These are phyloP conservation scores for Rallus crepitans DNA, from an alignment of 2,797 vertebrate species.

Conservation along the genomic window DNA sequence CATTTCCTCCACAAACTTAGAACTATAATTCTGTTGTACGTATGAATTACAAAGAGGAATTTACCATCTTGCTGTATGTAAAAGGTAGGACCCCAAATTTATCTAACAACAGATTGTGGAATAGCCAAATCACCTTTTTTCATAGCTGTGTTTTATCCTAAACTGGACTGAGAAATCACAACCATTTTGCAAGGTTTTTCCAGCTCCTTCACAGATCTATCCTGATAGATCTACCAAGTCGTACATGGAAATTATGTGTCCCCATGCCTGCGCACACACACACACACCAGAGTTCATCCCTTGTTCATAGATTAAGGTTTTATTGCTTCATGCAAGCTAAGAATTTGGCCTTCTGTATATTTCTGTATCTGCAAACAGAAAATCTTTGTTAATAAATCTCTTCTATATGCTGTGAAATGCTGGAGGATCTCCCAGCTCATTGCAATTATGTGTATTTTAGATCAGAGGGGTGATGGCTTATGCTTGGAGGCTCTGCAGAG, in stretches of 20 bases:
- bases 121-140: background rate
- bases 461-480: constrained; percentile 52
- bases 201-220: background rate
- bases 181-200: background rate
- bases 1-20: background rate
- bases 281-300: background rate
- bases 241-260: background rate
- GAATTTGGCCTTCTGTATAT: background rate
- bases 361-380: constrained; percentile 11
- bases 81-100: background rate
- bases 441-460: constrained; percentile 41
- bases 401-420: constrained; percentile 38
- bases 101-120: background rate
- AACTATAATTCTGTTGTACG: background rate
- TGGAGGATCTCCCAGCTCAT: constrained; percentile 50
- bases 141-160: background rate
- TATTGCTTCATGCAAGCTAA: background rate
- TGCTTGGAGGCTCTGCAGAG: constrained; percentile 35
- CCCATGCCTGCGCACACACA: rapidly evolving
- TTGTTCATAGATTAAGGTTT: background rate
- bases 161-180: background rate
- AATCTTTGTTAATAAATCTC: constrained; percentile 56
- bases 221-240: background rate
- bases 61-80: background rate
- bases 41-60: background rate